Percentiles rank a stretch among this genome's conserved stretches.
Evolutionary conservation across 1,140 invertebrate genomes (phyloP).

Genomic region (Neuroterus valhalla): DNA sequence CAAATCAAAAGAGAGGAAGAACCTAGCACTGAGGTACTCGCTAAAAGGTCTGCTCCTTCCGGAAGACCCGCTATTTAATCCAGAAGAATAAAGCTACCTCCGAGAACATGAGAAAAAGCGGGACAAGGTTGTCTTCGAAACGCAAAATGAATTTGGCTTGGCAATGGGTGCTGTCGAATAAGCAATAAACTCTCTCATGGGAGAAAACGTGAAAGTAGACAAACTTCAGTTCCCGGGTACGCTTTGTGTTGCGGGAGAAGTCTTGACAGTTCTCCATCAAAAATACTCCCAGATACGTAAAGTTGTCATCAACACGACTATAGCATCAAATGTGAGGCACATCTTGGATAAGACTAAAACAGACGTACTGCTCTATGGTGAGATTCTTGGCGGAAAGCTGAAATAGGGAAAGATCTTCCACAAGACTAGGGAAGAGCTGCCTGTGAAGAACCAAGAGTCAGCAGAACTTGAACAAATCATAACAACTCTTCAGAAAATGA

Average conservation of each 20-base stretch:
- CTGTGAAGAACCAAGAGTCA: no score
- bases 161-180: neutral
- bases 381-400: no score
- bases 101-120: neutral
- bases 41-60: neutral
- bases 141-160: conserved; percentile 1
- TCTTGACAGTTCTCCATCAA: neutral
- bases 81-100: neutral
- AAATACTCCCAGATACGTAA: no score
- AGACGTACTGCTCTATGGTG: no score
- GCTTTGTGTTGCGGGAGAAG: conserved; percentile 5
- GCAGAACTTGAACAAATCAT: no score
- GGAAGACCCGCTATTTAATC: neutral
- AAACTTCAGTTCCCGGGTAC: neutral
- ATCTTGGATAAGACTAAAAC: no score
- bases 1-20: conserved; percentile 4
- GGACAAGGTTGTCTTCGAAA: conserved; percentile 1
- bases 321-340: no score
- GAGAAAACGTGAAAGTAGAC: conserved; percentile 22
- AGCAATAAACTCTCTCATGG: neutral
- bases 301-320: no score
- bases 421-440: no score
- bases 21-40: neutral
- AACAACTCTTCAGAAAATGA: no score
- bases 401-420: no score